These are phyloP conservation scores for Triops cancriformis DNA, from an alignment of 1,140 invertebrate species.

Conservation along the genomic window DNA sequence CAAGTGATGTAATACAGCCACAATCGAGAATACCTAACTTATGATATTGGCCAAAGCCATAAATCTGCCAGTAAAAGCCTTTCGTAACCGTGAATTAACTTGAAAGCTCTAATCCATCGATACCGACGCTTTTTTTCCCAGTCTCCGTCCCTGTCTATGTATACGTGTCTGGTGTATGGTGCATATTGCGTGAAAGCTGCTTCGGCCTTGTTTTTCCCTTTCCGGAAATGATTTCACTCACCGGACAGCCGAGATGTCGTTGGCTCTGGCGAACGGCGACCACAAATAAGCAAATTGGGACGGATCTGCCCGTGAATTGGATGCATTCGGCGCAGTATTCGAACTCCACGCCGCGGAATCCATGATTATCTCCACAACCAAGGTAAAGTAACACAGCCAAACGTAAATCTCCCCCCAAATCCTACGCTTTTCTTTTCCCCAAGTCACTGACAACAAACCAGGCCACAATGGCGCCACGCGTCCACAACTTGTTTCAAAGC, in stretches of 20 bases:
- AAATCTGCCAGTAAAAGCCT: neutral
- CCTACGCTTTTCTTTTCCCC: too few species aligned
- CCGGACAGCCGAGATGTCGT: neutral
- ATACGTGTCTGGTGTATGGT: neutral
- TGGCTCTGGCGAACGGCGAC: neutral
- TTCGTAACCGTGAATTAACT: neutral
- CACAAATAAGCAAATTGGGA: conserved; percentile 10
- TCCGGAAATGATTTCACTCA: neutral
- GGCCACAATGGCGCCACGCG: too few species aligned
- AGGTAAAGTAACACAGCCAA: too few species aligned
- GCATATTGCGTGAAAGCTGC: neutral
- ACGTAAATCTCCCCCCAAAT: too few species aligned
- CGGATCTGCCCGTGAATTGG: neutral
- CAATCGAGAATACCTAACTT: neutral
- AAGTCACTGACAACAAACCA: too few species aligned
- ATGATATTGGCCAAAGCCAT: neutral
- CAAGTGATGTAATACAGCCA: neutral
- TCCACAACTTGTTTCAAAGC: too few species aligned
- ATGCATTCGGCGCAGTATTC: neutral
- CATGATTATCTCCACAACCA: neutral
- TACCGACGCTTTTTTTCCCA: neutral
- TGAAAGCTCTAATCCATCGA: neutral
- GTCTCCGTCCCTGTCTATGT: neutral
- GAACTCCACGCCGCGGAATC: neutral
- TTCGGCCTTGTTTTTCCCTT: too few species aligned